Evolutionary conservation across 1,140 invertebrate species (phyloP).

Genomic region (Bursaphelenchus mucronatus): DNA sequence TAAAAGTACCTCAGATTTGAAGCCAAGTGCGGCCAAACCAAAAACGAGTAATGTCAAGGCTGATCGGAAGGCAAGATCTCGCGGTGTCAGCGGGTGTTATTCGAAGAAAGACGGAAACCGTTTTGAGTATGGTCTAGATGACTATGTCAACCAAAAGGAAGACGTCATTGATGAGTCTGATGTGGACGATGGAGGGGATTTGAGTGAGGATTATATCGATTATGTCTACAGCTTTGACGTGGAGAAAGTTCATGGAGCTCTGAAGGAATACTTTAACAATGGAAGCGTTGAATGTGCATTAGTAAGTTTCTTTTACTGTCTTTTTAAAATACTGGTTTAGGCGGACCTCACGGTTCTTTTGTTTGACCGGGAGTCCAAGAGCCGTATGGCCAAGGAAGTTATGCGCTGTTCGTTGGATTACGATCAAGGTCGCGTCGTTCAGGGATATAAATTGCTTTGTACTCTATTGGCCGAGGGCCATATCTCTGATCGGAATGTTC

Average conservation of each 20-base stretch:
- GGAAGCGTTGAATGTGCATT: constrained; percentile 7
- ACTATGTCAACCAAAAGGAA: constrained; percentile 40
- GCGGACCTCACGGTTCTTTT: neutral
- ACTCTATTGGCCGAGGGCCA: neutral
- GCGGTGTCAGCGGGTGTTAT: constrained; percentile 47
- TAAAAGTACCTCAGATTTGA: constrained; percentile 16
- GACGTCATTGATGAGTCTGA: constrained; percentile 23
- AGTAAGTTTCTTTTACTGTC: neutral
- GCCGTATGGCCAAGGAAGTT: constrained; percentile 9
- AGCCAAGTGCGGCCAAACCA: constrained; percentile 6
- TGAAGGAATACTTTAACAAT: constrained; percentile 16
- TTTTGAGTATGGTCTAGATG: constrained; percentile 49
- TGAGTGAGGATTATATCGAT: constrained; percentile 41
- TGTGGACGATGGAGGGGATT: constrained; percentile 30
- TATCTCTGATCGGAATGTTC: constrained; percentile 1
- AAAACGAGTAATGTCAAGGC: constrained; percentile 40
- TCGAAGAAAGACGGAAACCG: constrained; percentile 42
- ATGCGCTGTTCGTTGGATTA: constrained; percentile 12
- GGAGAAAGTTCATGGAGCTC: constrained; percentile 28
- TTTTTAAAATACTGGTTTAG: constrained; percentile 2
- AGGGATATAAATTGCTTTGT: constrained; percentile 6
- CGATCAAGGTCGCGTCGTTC: constrained; percentile 5
- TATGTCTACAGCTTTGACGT: constrained; percentile 37
- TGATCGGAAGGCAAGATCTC: constrained; percentile 47
- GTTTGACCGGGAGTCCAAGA: constrained; percentile 9